Evolutionary conservation across 2,797 vertebrate genomes (phyloP).

Genomic region (Aulostomus chinensis): DNA sequence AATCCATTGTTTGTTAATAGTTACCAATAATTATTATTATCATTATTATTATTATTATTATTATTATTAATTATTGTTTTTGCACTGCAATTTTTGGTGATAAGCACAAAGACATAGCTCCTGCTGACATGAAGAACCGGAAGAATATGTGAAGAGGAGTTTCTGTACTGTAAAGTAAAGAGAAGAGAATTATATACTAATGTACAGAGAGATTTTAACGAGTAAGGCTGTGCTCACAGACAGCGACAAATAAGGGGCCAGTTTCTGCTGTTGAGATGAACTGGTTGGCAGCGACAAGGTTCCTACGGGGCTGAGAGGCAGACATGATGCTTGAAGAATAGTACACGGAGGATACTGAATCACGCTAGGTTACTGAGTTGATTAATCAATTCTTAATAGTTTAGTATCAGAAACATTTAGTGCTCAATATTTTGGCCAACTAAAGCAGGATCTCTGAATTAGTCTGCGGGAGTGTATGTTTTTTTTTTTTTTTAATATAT

Average conservation of each 20-base stretch:
- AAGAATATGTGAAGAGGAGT: conserved; percentile 94
- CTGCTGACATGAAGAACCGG: conserved; percentile 97
- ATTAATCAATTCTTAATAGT: conserved; percentile 35
- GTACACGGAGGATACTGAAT: conserved; percentile 33
- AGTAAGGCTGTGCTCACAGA: conserved; percentile 64
- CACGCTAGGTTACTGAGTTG: conserved; percentile 24
- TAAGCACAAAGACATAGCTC: conserved; percentile 99
- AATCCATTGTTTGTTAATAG: conserved; percentile 90
- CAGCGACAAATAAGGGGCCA: conserved; percentile 55
- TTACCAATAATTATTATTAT: conserved; percentile 85
- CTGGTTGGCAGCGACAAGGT: conserved; percentile 45
- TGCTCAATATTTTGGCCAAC: conserved; percentile 1
- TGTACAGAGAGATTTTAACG: conserved; percentile 87
- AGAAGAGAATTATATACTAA: conserved; percentile 83
- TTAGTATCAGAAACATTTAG: conserved; percentile 20
- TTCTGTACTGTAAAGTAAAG: conserved; percentile 94
- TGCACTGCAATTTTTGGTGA: conserved; percentile 99
- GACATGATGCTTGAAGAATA: conserved; percentile 41
- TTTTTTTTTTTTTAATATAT: not conserved
- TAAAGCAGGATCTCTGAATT: conserved; percentile 22
- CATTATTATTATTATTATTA: conserved; percentile 68
- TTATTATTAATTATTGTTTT: conserved; percentile 93
- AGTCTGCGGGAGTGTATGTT: not conserved
- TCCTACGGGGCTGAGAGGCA: conserved; percentile 34
- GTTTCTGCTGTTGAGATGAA: conserved; percentile 45